Conservation (phyloP, 2,113 vertebrate species). For the Piaya cayana region DNA sequence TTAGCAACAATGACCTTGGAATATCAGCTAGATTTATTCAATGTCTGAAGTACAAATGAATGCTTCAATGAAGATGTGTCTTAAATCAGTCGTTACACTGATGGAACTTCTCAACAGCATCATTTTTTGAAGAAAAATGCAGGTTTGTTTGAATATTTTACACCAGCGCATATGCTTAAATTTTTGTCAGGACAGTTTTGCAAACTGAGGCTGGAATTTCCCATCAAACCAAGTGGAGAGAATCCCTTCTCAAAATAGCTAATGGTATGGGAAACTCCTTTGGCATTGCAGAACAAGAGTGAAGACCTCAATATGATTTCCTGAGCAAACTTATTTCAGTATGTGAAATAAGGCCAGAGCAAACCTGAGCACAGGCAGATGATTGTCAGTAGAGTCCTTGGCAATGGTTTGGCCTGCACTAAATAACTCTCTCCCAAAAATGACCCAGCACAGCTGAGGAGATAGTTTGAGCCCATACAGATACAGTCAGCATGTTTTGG, state of each 20-base stretch:
- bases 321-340: conserved; percentile 31
- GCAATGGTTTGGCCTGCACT: conserved; percentile 26
- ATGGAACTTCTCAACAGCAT: conserved; percentile 26
- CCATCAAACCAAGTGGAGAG: conserved; percentile 41
- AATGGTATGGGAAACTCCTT: conserved; percentile 30
- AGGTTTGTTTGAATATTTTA: conserved; percentile 52
- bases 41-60: conserved; percentile 28
- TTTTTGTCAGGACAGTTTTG: conserved; percentile 6
- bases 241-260: conserved; percentile 45
- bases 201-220: conserved; percentile 44
- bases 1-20: conserved; percentile 40
- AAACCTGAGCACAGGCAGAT: conserved; percentile 21
- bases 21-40: conserved; percentile 30
- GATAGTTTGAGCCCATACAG: conserved; percentile 47
- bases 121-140: conserved; percentile 38
- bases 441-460: conserved; percentile 31
- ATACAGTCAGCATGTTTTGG: conserved; percentile 57
- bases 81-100: conserved; percentile 22
- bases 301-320: background rate
- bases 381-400: conserved; percentile 22
- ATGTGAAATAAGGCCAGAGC: conserved; percentile 6
- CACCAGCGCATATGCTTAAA: conserved; percentile 26
- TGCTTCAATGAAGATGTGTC: background rate
- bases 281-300: background rate
- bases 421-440: conserved; percentile 23